A percentile compares a stretch with the other conserved stretches of the same genome.
These are phyloP conservation scores for Limnephilus lunatus DNA, from an alignment of 2,888 invertebrate genomes.

Conservation along the genomic window DNA sequence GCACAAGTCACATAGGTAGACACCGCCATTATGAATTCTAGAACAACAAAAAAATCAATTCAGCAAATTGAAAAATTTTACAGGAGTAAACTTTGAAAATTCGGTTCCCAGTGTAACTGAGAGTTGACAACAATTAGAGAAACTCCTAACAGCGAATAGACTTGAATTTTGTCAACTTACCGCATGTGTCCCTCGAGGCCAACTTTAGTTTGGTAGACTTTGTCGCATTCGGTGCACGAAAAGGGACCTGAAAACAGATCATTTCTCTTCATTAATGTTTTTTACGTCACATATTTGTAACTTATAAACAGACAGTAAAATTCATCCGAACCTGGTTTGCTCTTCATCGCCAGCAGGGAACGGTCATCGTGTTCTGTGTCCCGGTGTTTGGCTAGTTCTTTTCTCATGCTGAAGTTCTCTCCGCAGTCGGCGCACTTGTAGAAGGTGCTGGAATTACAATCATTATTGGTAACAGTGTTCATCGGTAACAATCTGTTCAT, in stretches of 20 bases:
- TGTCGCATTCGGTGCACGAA: conserved; percentile 66
- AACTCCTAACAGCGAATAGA: not conserved
- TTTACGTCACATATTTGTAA: too few species aligned
- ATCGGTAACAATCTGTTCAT: not conserved
- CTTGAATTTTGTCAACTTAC: conserved; percentile 33
- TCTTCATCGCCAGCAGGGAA: conserved; percentile 54
- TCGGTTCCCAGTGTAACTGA: not conserved
- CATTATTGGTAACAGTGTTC: not conserved
- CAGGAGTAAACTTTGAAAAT: not conserved
- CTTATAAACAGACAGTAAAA: not conserved
- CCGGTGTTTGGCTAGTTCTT: conserved; percentile 57
- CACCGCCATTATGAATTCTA: conserved; percentile 72
- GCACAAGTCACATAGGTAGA: conserved; percentile 72
- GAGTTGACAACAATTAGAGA: not conserved
- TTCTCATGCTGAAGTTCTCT: conserved; percentile 58
- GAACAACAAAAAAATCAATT: conserved; percentile 41
- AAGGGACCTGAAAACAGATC: conserved; percentile 62
- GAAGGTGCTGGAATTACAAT: conserved; percentile 48
- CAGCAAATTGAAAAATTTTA: not conserved
- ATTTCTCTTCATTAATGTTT: not conserved
- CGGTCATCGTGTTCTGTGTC: conserved; percentile 55
- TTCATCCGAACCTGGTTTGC: conserved; percentile 52
- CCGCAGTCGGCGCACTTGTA: conserved; percentile 64
- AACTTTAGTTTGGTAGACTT: conserved; percentile 64
- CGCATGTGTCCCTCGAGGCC: conserved; percentile 67